Evolutionary conservation across 2,888 invertebrate species (phyloP).

Genomic region (Idaea straminata): DNA sequence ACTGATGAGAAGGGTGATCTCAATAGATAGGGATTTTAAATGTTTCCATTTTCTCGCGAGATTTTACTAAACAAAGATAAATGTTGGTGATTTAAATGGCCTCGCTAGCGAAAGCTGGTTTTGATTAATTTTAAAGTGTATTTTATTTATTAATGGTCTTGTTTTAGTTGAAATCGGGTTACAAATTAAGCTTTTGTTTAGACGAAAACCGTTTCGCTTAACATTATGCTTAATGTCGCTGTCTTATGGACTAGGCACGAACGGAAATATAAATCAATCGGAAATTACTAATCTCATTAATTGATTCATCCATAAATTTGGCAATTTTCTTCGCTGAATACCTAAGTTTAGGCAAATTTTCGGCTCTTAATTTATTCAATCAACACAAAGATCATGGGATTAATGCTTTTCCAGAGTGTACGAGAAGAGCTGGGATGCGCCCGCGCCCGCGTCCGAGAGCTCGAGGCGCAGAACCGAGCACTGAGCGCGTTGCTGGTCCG

Average conservation of each 20-base stretch:
- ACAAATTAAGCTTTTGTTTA: too few species aligned
- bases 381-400: neutral
- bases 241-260: too few species aligned
- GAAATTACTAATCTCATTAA: too few species aligned
- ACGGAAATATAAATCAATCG: too few species aligned
- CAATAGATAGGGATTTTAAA: conserved; percentile 32
- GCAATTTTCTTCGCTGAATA: too few species aligned
- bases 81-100: conserved; percentile 8
- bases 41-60: neutral
- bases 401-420: conserved; percentile 79
- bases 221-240: too few species aligned
- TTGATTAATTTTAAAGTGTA: neutral
- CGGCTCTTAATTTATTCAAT: too few species aligned
- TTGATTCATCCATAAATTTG: too few species aligned
- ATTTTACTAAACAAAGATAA: conserved; percentile 18
- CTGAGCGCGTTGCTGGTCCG: conserved; percentile 85
- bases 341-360: too few species aligned
- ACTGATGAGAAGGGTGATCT: conserved; percentile 47
- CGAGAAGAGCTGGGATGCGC: conserved; percentile 88
- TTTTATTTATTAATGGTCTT: neutral
- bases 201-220: too few species aligned
- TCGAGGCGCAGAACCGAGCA: conserved; percentile 88
- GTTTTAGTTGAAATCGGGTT: neutral
- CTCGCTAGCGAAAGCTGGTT: neutral
- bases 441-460: conserved; percentile 86